These are phyloP conservation scores for Drosophila pseudoananassae DNA, from an alignment of 1,140 invertebrate genomes.

Conservation along the genomic window DNA sequence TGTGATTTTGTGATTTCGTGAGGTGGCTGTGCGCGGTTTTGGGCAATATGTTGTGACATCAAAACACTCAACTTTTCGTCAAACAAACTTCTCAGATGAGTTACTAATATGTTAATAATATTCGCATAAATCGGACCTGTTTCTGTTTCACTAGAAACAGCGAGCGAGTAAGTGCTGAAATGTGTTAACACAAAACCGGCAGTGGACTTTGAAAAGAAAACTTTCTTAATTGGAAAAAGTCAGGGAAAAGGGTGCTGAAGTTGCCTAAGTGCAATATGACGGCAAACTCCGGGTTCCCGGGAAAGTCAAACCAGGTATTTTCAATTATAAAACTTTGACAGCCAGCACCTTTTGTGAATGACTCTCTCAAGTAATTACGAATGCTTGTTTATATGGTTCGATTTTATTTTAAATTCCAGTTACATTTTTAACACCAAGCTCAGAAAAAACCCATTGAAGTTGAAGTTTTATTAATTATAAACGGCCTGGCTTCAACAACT, in stretches of 20 bases:
- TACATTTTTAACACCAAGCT: background rate
- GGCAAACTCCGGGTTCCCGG: background rate
- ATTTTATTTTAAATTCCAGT: background rate
- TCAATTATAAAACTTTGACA: slow-evolving; percentile 62
- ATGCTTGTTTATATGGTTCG: background rate
- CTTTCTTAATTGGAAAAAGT: slow-evolving; percentile 59
- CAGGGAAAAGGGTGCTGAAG: slow-evolving; percentile 27
- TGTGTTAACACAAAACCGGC: slow-evolving; percentile 8
- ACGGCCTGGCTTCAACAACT: background rate
- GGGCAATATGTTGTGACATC: slow-evolving; percentile 26
- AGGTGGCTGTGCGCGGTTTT: slow-evolving; percentile 9
- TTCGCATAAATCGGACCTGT: slow-evolving; percentile 31
- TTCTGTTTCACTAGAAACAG: background rate
- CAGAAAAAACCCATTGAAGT: background rate
- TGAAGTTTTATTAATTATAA: slow-evolving; percentile 9
- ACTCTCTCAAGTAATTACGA: slow-evolving; percentile 24
- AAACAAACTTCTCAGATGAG: slow-evolving; percentile 22
- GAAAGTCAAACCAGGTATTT: slow-evolving; percentile 43
- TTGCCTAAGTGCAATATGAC: slow-evolving; percentile 39
- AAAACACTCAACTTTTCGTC: slow-evolving; percentile 31
- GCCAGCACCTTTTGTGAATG: slow-evolving; percentile 27
- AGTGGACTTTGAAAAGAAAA: slow-evolving; percentile 37
- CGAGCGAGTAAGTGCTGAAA: background rate
- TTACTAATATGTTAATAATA: slow-evolving; percentile 49
- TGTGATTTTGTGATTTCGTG: slow-evolving; percentile 20